Evolutionary conservation across 1,140 invertebrate species (phyloP), one percentile per base, ranked within the genome.

Genomic region (Leptopilina clavipes): DNA sequence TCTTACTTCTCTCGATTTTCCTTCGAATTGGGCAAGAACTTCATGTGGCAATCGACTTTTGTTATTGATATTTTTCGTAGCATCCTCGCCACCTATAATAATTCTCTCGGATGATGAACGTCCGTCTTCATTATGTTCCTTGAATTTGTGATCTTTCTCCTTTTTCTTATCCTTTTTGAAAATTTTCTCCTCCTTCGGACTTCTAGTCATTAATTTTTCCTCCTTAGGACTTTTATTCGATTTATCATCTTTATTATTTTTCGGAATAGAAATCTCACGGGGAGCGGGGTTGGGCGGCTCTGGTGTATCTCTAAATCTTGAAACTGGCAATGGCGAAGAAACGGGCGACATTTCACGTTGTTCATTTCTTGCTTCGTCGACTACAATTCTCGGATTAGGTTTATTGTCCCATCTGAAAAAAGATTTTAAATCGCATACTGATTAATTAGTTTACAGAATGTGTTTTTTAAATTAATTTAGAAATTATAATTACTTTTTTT

Each of bases 51-150:
- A 88, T 80, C 93, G 89, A 77, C 91, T 91, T 73, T 86, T 90
- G 22, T 81, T 84, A 73, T 78, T 76, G 75, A 87, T 81, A 85
- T 90, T 90, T 90, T 89, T 86, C 86, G 91, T 81, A 86, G 93
- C 89, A 81, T 94, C 95, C 86, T 96, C 95, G 78, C 95, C 95
- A 11, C 95, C 95, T 84, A 96, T 95, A 77, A 96, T 96, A 77
- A 96, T 95, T 78, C 95, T 92, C 86, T 96, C 95, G 3, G 89
- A 86, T 18, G 88, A 88, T 6, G 84, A 74, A 76, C 86, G 82
- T 54, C 83, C 83, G 14, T 89, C 89, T 1, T 89, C 83, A 17
- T 79, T 81, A n/a, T 76, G 31, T 11, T 89, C 87, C 72, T 87
- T 88, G 52, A 80, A 83, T 71, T 85, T 86, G 54, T 85, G 83